These are phyloP conservation scores for Sabellastarte sp. DNA, from an alignment of 2,888 invertebrate genomes.

Conservation along the genomic window DNA sequence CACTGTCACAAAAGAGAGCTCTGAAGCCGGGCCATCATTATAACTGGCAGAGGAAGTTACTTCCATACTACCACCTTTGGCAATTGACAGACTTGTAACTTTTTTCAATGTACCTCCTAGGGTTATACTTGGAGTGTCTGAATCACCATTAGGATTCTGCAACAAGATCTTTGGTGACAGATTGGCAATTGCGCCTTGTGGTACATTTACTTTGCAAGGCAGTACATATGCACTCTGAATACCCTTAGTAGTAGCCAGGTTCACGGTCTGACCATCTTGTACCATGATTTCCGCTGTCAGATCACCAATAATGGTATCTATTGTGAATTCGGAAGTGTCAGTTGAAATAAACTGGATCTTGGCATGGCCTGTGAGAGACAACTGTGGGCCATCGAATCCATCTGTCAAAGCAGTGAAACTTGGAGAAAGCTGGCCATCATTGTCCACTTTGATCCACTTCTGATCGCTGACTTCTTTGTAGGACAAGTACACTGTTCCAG, in stretches of 20 bases:
- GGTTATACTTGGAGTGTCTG: too few species aligned
- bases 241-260: slow-evolving; percentile 37
- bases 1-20: too few species aligned
- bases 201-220: slow-evolving; percentile 29
- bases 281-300: slow-evolving; percentile 30
- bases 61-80: too few species aligned
- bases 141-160: slow-evolving; percentile 25
- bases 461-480: slow-evolving; percentile 27
- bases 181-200: slow-evolving; percentile 19
- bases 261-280: slow-evolving; percentile 21
- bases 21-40: too few species aligned
- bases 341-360: neutral
- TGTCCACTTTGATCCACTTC: slow-evolving; percentile 26
- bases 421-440: slow-evolving; percentile 16
- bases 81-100: too few species aligned
- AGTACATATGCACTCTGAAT: slow-evolving; percentile 34
- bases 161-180: slow-evolving; percentile 36
- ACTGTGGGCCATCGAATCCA: neutral
- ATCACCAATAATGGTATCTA: slow-evolving; percentile 34
- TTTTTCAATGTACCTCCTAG: too few species aligned
- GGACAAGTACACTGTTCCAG: slow-evolving; percentile 34
- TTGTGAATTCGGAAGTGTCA: neutral
- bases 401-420: slow-evolving; percentile 3
- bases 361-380: neutral
- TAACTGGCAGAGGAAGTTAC: too few species aligned